A percentile compares a stretch with the other conserved stretches of the same genome.
Conservation (phyloP, 2,888 invertebrate genomes). For the Phortica magna region DNA sequence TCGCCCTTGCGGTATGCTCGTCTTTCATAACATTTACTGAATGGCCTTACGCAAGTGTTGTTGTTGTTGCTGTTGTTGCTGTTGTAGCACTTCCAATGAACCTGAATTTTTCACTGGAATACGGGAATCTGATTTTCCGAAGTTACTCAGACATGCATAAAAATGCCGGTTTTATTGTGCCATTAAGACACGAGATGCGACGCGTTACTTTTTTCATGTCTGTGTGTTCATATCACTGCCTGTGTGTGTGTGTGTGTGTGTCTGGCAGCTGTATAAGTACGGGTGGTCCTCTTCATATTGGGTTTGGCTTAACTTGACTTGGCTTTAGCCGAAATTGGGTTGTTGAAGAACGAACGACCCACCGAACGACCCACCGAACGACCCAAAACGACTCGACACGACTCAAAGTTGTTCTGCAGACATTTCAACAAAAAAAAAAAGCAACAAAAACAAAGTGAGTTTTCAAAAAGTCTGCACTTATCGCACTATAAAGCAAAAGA, state of each 20-base stretch:
- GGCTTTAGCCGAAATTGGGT: background rate
- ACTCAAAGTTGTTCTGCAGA: slow-evolving; percentile 1
- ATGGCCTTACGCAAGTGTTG: slow-evolving; percentile 17
- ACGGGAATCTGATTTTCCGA: slow-evolving; percentile 27
- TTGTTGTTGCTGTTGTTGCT: slow-evolving; percentile 1
- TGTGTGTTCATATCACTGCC: background rate
- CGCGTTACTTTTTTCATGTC: background rate
- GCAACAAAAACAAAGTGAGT: background rate
- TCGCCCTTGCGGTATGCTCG: background rate
- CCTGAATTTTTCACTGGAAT: slow-evolving; percentile 33
- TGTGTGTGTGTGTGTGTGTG: background rate
- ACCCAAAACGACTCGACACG: background rate
- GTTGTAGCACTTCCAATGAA: slow-evolving; percentile 19
- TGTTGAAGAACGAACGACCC: background rate
- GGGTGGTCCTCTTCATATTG: slow-evolving; percentile 6
- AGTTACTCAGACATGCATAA: slow-evolving; percentile 64
- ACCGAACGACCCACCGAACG: background rate
- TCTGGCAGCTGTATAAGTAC: background rate
- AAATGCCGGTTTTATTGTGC: slow-evolving; percentile 72
- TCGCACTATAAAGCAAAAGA: background rate
- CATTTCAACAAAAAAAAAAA: too few relatives aligned
- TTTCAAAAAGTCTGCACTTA: slow-evolving; percentile 18
- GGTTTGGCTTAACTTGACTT: background rate
- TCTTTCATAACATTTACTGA: slow-evolving; percentile 2
- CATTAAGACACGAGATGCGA: slow-evolving; percentile 46